Evolutionary conservation across 2,888 invertebrate species (phyloP), one percentile per base, ranked within the genome.

Genomic region (Cremastobaeus sp.): DNA sequence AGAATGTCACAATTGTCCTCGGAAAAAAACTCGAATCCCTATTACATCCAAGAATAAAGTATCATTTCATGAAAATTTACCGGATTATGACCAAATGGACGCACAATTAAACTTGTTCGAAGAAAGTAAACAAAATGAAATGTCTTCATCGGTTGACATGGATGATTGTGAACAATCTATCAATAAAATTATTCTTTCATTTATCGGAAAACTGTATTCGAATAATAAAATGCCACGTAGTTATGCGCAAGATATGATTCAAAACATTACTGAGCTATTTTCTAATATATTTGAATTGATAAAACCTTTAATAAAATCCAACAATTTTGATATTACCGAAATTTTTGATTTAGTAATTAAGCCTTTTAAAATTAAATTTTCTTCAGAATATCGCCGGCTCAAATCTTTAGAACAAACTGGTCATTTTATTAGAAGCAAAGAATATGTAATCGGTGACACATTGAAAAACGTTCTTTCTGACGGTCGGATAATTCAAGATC

Each of bases 401-500:
- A 32, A 32, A 32, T 9, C 32, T 32, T 32, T 32, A n/a, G n/a
- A 32, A 9, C 3, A 32, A 32, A 32, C 32, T n/a, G 32, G 32
- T 32, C 11, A 11, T 9, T 32, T 32, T 32, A 32, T 32, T n/a
- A n/a, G n/a, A 32, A 32, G 11, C 32, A 32, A 11, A 8, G 32
- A 32, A 3, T 32, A 32, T 9, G 32, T 32, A 3, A 9, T 32
- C 3, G 6, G 32, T 3, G 32, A 32, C n/a, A n/a, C 8, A 32
- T 11, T 32, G 3, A 32, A 9, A 3, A n/a, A 32, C 11, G n/a
- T 32, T 32, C 32, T 32, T n/a, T 32, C 32, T 3, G 32, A 32
- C 11, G 32, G n/a, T 32, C 32, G 32, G n/a, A 32, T 32, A n/a
- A 32, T 32, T n/a, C 32, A 32, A 32, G 32, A 32, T 32, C 32